Percentiles rank a stretch among this genome's conserved stretches.
phyloP scores from a whole-genome alignment of 1,140 invertebrate genomes.

The Saccostrea glomerata region DNA sequence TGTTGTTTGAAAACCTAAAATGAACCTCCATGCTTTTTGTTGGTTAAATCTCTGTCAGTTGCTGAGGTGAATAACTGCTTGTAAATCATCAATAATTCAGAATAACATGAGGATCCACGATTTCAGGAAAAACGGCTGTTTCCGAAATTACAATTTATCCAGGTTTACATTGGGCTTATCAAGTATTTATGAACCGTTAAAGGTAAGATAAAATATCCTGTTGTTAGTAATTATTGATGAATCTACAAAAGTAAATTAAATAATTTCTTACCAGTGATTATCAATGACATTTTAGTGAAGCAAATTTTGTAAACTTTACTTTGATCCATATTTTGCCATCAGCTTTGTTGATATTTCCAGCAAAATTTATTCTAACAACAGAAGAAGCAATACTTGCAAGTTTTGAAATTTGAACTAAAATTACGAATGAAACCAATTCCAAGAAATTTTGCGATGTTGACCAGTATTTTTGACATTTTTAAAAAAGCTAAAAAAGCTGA shows the following conservation, averaged over 20 bases:
- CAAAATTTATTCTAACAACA: too few relatives aligned
- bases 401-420: too few relatives aligned
- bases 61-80: background rate
- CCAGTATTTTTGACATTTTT: too few relatives aligned
- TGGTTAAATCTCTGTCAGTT: background rate
- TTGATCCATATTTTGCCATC: background rate
- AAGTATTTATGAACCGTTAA: background rate
- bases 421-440: too few relatives aligned
- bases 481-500: too few relatives aligned
- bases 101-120: background rate
- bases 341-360: background rate
- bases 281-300: background rate
- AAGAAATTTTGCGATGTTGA: too few relatives aligned
- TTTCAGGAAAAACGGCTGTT: slow-evolving; percentile 6
- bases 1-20: background rate
- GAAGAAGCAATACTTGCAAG: too few relatives aligned
- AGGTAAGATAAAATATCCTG: background rate
- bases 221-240: background rate
- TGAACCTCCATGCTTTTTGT: background rate
- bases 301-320: background rate
- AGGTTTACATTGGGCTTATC: background rate
- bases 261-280: background rate
- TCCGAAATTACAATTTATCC: background rate
- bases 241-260: background rate
- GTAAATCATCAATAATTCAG: background rate